phyloP scores from a whole-genome alignment of 2,113 vertebrate species.

The Psophia crepitans region DNA sequence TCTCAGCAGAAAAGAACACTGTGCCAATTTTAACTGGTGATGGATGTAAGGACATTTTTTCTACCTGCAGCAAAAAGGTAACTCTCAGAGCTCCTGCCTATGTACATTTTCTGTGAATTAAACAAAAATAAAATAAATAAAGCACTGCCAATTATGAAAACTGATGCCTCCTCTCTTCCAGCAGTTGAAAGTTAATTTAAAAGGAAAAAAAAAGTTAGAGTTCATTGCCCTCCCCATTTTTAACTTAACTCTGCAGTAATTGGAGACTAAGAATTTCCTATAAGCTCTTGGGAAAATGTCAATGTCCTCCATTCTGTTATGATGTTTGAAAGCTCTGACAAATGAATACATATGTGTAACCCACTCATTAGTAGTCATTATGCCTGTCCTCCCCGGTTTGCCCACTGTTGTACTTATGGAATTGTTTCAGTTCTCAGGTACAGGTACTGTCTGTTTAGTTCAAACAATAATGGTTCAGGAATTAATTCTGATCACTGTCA shows the following conservation, averaged over 20 bases:
- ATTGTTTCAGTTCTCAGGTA: not conserved
- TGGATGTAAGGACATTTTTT: not conserved
- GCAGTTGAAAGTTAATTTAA: not conserved
- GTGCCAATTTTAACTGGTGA: not conserved
- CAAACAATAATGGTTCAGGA: not conserved
- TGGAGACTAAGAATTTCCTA: not conserved
- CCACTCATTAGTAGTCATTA: not conserved
- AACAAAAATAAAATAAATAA: not conserved
- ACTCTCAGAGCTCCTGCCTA: not conserved
- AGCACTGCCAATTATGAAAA: not conserved
- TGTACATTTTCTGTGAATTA: not conserved
- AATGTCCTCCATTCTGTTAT: not conserved
- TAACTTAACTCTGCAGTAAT: not conserved
- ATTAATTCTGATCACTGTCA: not conserved
- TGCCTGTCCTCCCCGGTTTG: not conserved
- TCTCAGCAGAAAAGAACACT: not conserved
- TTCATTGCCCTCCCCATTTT: not conserved
- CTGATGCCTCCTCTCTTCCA: not conserved
- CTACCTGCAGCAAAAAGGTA: not conserved
- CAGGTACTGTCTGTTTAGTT: not conserved
- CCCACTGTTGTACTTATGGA: not conserved
- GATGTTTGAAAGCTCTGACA: slow-evolving; percentile 18
- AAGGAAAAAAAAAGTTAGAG: not conserved
- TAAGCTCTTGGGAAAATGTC: slow-evolving; percentile 4
- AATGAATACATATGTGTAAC: not conserved